Percentiles rank a stretch among this genome's conserved stretches.
phyloP scores from a whole-genome alignment of 2,113 vertebrate species.

The Dicentrarchus labrax region DNA sequence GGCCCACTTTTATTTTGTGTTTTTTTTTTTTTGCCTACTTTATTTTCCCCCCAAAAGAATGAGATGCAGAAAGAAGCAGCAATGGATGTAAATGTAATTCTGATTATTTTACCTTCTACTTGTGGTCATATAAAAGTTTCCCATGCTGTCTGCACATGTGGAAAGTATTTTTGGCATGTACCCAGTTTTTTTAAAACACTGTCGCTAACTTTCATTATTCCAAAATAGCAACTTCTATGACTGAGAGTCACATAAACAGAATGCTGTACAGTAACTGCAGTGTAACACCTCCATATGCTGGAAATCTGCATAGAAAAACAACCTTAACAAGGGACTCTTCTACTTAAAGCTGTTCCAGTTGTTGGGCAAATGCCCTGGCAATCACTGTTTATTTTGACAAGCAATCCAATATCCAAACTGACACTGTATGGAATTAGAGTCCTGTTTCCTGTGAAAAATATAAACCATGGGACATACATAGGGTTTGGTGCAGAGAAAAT shows the following conservation, averaged over 20 bases:
- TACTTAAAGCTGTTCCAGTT: conserved; percentile 75
- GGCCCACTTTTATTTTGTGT: conserved; percentile 46
- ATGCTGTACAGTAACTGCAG: neutral
- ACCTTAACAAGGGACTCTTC: conserved; percentile 44
- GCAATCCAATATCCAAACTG: conserved; percentile 88
- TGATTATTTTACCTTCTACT: conserved; percentile 1
- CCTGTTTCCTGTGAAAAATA: conserved; percentile 89
- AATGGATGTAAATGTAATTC: conserved; percentile 27
- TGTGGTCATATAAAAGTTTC: conserved; percentile 13
- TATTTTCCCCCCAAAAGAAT: neutral
- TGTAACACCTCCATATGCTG: conserved; percentile 19
- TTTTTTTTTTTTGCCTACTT: neutral
- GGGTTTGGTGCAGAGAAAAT: conserved; percentile 54
- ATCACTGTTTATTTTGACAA: conserved; percentile 87
- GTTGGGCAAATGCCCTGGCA: conserved; percentile 69
- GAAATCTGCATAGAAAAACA: conserved; percentile 42
- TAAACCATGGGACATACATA: conserved; percentile 21
- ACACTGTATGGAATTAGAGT: conserved; percentile 89
- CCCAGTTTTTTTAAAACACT: neutral
- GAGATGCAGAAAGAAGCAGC: conserved; percentile 7
- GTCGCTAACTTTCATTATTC: conserved; percentile 6
- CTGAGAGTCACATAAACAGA: conserved; percentile 2
- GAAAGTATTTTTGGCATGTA: conserved; percentile 10
- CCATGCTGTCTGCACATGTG: neutral
- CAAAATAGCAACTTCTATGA: neutral